phyloP scores from a whole-genome alignment of 1,140 invertebrate genomes.

The Brachionus calyciflorus region DNA sequence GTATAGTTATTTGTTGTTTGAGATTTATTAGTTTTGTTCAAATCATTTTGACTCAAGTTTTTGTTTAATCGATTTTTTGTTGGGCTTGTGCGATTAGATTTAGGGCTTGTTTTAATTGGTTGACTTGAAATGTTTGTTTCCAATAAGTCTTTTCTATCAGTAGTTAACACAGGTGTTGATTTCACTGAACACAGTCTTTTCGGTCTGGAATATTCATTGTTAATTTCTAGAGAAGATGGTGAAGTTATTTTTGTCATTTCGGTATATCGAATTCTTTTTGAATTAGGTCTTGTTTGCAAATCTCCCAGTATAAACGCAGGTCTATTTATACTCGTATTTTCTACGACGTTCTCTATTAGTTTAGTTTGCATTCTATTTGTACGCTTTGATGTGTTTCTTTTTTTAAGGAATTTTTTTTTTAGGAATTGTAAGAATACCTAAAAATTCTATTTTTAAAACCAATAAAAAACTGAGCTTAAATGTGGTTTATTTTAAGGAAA shows the following conservation, averaged over 20 bases:
- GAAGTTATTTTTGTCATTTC: background rate
- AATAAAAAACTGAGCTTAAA: too few relatives aligned
- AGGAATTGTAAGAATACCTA: too few relatives aligned
- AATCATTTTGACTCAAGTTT: slow-evolving; percentile 14
- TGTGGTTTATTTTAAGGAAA: too few relatives aligned
- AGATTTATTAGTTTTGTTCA: background rate
- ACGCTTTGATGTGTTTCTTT: too few relatives aligned
- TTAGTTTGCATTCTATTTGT: background rate
- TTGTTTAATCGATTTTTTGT: background rate
- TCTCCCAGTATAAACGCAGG: background rate
- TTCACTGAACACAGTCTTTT: slow-evolving; percentile 20
- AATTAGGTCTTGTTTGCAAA: background rate
- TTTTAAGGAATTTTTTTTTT: too few relatives aligned
- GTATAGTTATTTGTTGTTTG: background rate
- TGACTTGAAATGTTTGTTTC: background rate
- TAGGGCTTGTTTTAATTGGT: background rate
- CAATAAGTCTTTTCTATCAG: background rate
- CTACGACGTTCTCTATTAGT: background rate
- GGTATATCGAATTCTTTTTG: background rate
- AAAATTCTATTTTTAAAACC: too few relatives aligned
- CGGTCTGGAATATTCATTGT: background rate
- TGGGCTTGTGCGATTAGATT: background rate
- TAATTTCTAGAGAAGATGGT: background rate
- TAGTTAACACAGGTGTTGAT: background rate
- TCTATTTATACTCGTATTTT: background rate